phyloP scores from a whole-genome alignment of 1,140 invertebrate species.

The Sminthurides bifidus region DNA sequence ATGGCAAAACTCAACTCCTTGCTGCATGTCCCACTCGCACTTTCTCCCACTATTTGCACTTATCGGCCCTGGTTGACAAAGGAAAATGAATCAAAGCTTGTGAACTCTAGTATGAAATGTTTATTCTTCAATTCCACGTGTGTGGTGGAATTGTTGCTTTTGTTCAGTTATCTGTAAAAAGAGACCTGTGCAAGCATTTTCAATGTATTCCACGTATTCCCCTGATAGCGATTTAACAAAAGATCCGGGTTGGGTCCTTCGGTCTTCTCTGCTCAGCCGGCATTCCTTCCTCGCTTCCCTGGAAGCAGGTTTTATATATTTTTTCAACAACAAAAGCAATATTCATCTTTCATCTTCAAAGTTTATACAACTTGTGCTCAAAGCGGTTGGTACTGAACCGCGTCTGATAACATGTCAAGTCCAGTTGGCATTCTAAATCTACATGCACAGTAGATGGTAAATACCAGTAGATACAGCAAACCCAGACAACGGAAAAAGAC shows the following conservation, averaged over 20 bases:
- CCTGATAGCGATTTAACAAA: conserved; percentile 34
- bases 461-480: too few species aligned
- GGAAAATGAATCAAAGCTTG: not conserved
- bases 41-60: conserved; percentile 22
- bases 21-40: conserved; percentile 31
- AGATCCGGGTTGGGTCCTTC: conserved; percentile 36
- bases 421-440: too few species aligned
- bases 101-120: not conserved
- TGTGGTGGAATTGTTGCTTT: too few species aligned
- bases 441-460: too few species aligned
- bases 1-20: conserved; percentile 25
- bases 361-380: too few species aligned
- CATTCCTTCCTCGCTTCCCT: conserved; percentile 35
- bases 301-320: conserved; percentile 2
- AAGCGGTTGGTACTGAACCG: too few species aligned
- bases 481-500: too few species aligned
- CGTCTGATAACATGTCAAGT: too few species aligned
- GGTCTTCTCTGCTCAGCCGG: conserved; percentile 37
- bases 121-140: too few species aligned
- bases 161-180: not conserved
- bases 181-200: conserved; percentile 38
- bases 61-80: conserved; percentile 19
- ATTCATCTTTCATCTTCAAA: too few species aligned
- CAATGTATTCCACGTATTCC: conserved; percentile 40
- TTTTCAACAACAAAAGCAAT: too few species aligned